Percentiles rank a stretch among this genome's conserved stretches.
phyloP scores from a whole-genome alignment of 2,797 vertebrate genomes.

The Pseudopleuronectes americanus region DNA sequence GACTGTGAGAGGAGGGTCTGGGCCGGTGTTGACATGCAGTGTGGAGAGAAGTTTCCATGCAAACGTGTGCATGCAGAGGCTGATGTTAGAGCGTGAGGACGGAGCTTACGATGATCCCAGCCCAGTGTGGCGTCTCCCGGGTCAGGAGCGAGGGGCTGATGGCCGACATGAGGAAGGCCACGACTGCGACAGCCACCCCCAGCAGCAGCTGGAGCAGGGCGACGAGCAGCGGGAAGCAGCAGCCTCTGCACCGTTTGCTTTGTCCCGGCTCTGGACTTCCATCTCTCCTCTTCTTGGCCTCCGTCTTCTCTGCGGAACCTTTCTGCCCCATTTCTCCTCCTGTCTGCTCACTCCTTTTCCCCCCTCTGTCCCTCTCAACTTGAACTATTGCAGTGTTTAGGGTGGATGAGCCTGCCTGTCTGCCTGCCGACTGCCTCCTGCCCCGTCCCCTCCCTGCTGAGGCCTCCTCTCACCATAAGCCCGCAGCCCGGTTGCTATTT shows the following conservation, averaged over 20 bases:
- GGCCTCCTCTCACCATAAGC: slow-evolving; percentile 76
- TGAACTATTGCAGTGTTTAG: slow-evolving; percentile 55
- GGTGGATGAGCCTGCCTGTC: slow-evolving; percentile 52
- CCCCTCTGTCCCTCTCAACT: slow-evolving; percentile 45
- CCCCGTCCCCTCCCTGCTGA: slow-evolving; percentile 68
- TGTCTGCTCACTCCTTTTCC: slow-evolving; percentile 50
- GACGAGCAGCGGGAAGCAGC: slow-evolving; percentile 93
- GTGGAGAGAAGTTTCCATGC: slow-evolving; percentile 11
- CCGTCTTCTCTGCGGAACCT: slow-evolving; percentile 67
- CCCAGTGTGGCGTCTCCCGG: slow-evolving; percentile 98
- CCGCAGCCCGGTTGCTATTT: slow-evolving; percentile 82
- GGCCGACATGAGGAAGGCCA: slow-evolving; percentile 94
- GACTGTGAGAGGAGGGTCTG: slow-evolving; percentile 6
- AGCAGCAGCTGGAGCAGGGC: slow-evolving; percentile 93
- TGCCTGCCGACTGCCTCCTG: slow-evolving; percentile 17
- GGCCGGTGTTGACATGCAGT: slow-evolving; percentile 52
- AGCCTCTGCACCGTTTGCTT: slow-evolving; percentile 87
- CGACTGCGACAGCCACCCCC: slow-evolving; percentile 86
- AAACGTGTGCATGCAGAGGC: slow-evolving; percentile 55
- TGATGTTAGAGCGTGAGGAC: slow-evolving; percentile 36
- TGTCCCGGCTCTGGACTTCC: slow-evolving; percentile 80
- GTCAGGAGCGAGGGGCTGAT: slow-evolving; percentile 91
- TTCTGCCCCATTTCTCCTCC: slow-evolving; percentile 70
- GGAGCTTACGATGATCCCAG: slow-evolving; percentile 97
- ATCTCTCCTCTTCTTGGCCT: slow-evolving; percentile 62